Evolutionary conservation across 2,888 invertebrate genomes (phyloP).

Genomic region (Cataglyphis cursor): DNA sequence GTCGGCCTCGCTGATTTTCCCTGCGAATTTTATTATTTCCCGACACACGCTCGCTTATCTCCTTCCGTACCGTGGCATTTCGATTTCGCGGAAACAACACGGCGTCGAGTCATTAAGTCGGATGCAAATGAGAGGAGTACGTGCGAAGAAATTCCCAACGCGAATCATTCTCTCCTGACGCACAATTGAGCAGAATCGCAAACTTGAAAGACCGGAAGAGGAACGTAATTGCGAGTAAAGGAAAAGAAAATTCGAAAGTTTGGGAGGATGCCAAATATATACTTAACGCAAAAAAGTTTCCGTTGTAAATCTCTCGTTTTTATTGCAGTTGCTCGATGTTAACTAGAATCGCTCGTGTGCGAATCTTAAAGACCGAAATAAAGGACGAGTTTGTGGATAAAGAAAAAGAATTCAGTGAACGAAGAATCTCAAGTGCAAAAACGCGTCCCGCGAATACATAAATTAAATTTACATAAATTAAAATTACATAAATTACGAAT

Average conservation of each 20-base stretch:
- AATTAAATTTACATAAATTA: no score
- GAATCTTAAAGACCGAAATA: not conserved
- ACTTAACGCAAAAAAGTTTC: not conserved
- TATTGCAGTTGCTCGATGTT: not conserved
- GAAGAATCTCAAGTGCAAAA: not conserved
- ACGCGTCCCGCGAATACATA: not conserved
- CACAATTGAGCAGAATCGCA: not conserved
- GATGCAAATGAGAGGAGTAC: slow-evolving; percentile 67
- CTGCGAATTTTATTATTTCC: slow-evolving; percentile 73
- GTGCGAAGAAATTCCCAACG: slow-evolving; percentile 36
- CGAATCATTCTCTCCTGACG: slow-evolving; percentile 10
- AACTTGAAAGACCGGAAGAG: not conserved
- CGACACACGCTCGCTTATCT: not conserved
- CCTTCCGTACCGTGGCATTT: slow-evolving; percentile 43
- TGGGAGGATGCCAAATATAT: not conserved
- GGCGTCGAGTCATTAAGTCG: slow-evolving; percentile 67
- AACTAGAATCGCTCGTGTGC: not conserved
- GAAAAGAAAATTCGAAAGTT: not conserved
- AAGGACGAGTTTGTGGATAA: not conserved
- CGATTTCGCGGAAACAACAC: slow-evolving; percentile 67
- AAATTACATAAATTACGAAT: no score
- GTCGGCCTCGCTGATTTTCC: slow-evolving; percentile 73
- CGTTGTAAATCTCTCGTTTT: not conserved
- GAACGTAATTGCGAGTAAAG: not conserved
- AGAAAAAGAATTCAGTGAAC: not conserved